These are phyloP conservation scores for Homarus gammarus DNA, from an alignment of 2,888 invertebrate genomes.

Conservation along the genomic window DNA sequence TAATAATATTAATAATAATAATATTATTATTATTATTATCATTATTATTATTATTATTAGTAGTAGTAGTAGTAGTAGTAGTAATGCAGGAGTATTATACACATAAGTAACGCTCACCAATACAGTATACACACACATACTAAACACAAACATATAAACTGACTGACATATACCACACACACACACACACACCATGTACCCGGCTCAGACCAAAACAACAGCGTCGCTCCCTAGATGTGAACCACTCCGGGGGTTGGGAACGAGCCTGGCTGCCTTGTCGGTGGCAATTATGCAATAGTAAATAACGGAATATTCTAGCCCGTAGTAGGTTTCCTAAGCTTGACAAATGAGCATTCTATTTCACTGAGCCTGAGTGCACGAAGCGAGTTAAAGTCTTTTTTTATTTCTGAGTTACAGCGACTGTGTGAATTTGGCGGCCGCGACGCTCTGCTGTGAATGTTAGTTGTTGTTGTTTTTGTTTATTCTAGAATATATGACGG, in stretches of 20 bases:
- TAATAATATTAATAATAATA: too few relatives aligned
- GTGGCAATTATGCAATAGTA: slow-evolving; percentile 25
- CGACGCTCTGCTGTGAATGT: too few relatives aligned
- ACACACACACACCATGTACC: slow-evolving; percentile 16
- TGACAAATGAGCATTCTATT: slow-evolving; percentile 22
- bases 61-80: too few relatives aligned
- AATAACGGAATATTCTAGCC: slow-evolving; percentile 37
- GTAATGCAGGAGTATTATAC: too few relatives aligned
- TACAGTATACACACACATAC: too few relatives aligned
- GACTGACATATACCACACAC: not conserved
- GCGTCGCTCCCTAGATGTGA: not conserved
- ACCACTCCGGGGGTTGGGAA: not conserved
- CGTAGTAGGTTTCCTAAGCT: not conserved
- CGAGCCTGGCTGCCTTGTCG: slow-evolving; percentile 16
- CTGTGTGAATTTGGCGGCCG: not conserved
- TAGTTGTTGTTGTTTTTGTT: too few relatives aligned
- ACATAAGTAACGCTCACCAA: too few relatives aligned
- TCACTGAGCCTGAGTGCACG: not conserved
- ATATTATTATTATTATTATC: too few relatives aligned
- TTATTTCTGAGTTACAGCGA: not conserved
- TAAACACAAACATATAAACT: too few relatives aligned
- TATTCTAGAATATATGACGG: too few relatives aligned
- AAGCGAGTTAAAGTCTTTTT: not conserved
- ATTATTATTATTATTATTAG: too few relatives aligned
- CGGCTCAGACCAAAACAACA: not conserved